phyloP scores from a whole-genome alignment of 2,797 vertebrate species.

The Melanotaenia maccullochi region DNA sequence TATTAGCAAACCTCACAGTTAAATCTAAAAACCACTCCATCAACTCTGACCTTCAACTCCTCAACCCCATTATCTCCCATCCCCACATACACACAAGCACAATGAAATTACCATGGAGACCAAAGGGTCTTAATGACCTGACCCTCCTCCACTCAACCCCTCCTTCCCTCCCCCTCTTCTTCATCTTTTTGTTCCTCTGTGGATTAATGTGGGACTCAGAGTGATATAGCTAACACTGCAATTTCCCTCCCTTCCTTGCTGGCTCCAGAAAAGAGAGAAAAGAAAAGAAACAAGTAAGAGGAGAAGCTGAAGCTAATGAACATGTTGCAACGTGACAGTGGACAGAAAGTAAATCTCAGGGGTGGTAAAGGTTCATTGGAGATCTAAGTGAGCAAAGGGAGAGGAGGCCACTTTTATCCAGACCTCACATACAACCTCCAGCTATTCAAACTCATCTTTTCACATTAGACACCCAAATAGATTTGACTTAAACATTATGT shows the following conservation, averaged over 20 bases:
- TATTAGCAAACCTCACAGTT: slow-evolving; percentile 6
- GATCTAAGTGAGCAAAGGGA: slow-evolving; percentile 51
- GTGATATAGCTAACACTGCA: slow-evolving; percentile 42
- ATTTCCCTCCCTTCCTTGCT: slow-evolving; percentile 24
- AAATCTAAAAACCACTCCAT: slow-evolving; percentile 29
- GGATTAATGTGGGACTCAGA: slow-evolving; percentile 57
- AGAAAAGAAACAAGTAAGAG: slow-evolving; percentile 35
- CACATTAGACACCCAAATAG: not conserved
- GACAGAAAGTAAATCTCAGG: slow-evolving; percentile 53
- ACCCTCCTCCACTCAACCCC: slow-evolving; percentile 38
- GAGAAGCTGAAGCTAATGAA: slow-evolving; percentile 73
- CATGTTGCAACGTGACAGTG: slow-evolving; percentile 71
- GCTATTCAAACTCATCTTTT: not conserved
- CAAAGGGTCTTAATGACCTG: slow-evolving; percentile 39
- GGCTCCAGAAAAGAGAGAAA: slow-evolving; percentile 26
- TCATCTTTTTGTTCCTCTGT: slow-evolving; percentile 54
- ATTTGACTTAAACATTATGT: not conserved
- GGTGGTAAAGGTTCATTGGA: slow-evolving; percentile 68
- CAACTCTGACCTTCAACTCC: slow-evolving; percentile 69
- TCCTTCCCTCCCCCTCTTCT: slow-evolving; percentile 15
- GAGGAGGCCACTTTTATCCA: slow-evolving; percentile 24
- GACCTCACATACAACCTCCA: slow-evolving; percentile 27
- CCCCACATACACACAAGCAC: slow-evolving; percentile 44
- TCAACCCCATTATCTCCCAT: slow-evolving; percentile 47
- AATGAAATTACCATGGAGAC: slow-evolving; percentile 72